Percentiles rank a stretch among this genome's conserved stretches.
These are phyloP conservation scores for Diadegma fenestrale DNA, from an alignment of 2,888 invertebrate species.

Conservation along the genomic window DNA sequence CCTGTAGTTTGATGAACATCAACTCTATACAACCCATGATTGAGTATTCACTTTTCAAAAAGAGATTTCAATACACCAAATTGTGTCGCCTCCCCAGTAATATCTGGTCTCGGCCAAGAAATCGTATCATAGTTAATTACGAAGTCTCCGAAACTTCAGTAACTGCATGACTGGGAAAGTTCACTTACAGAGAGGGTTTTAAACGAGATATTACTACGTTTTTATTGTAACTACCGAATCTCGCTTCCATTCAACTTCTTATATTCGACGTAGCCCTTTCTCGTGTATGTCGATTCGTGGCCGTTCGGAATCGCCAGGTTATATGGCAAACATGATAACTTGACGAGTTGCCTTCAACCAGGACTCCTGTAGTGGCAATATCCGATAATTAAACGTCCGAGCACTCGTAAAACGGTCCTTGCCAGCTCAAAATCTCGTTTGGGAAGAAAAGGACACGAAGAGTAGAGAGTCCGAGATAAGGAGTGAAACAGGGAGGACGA, in stretches of 20 bases:
- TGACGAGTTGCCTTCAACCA: slow-evolving; percentile 56
- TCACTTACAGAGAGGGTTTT: no score
- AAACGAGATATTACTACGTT: no score
- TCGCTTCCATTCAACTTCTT: slow-evolving; percentile 27
- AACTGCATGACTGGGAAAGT: background rate
- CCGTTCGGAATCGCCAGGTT: slow-evolving; percentile 48
- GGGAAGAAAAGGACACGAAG: background rate
- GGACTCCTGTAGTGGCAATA: slow-evolving; percentile 71
- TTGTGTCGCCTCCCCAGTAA: background rate
- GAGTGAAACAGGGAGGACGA: background rate
- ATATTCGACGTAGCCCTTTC: slow-evolving; percentile 32
- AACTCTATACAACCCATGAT: slow-evolving; percentile 7
- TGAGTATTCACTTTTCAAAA: slow-evolving; percentile 25
- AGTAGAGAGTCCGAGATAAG: slow-evolving; percentile 16
- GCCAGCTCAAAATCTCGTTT: background rate
- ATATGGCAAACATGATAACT: slow-evolving; percentile 48
- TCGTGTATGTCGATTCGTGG: slow-evolving; percentile 33
- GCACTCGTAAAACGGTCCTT: slow-evolving; percentile 63
- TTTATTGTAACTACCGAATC: slow-evolving; percentile 16
- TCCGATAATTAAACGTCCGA: slow-evolving; percentile 78
- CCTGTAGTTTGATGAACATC: slow-evolving; percentile 16
- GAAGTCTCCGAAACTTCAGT: background rate
- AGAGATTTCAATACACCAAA: background rate
- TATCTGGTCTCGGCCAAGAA: background rate
- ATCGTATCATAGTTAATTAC: background rate